These are phyloP conservation scores for Calycopis cecrops DNA, from an alignment of 1,140 invertebrate species.

Conservation along the genomic window DNA sequence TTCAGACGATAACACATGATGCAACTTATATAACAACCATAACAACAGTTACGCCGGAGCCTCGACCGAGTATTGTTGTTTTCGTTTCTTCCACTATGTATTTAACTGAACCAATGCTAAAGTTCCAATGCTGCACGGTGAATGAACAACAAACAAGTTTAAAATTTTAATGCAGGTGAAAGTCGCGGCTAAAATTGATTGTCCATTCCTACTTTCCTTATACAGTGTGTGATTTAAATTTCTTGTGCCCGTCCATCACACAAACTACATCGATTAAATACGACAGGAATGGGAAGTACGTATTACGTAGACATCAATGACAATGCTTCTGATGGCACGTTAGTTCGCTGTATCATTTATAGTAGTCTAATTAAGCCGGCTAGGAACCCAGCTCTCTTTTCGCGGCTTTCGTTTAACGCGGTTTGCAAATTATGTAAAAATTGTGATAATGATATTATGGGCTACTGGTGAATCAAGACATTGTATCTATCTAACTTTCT, in stretches of 20 bases:
- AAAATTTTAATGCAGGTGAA: constrained; percentile 70
- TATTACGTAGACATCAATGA: too few relatives aligned
- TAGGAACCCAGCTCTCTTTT: too few relatives aligned
- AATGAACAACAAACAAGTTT: constrained; percentile 65
- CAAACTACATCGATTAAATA: constrained; percentile 16
- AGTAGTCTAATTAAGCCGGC: too few relatives aligned
- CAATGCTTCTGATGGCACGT: too few relatives aligned
- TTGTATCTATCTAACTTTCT: too few relatives aligned
- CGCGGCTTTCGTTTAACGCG: too few relatives aligned
- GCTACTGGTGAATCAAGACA: too few relatives aligned
- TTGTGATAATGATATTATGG: too few relatives aligned
- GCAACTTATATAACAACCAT: constrained; percentile 5
- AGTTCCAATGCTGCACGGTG: constrained; percentile 47
- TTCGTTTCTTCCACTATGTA: constrained; percentile 50
- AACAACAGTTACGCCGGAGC: constrained; percentile 44
- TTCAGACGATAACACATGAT: constrained; percentile 2
- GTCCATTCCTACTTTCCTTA: constrained; percentile 49
- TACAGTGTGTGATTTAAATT: constrained; percentile 28
- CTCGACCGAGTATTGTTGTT: constrained; percentile 49
- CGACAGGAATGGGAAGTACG: constrained; percentile 15
- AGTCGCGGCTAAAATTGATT: constrained; percentile 47
- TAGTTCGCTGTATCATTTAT: too few relatives aligned
- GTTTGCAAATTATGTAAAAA: too few relatives aligned
- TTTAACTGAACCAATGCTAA: constrained; percentile 56
- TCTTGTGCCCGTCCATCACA: constrained; percentile 3